Percentiles rank a stretch among this genome's conserved stretches.
Evolutionary conservation across 2,113 vertebrate genomes (phyloP).

Genomic region (Callipepla squamata): DNA sequence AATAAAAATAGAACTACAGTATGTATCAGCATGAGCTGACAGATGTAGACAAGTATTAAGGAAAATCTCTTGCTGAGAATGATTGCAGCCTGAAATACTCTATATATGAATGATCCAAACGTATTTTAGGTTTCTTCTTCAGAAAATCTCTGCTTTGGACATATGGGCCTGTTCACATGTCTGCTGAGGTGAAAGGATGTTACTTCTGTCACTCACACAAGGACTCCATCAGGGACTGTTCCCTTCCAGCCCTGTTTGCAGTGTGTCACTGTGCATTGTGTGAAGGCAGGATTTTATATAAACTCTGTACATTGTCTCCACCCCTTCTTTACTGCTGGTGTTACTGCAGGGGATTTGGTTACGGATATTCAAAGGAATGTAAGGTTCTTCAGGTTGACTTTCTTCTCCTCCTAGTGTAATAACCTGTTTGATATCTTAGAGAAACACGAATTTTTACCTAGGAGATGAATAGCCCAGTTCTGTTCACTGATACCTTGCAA

Average conservation of each 20-base stretch:
- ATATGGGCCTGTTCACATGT: neutral
- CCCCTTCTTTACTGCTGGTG: neutral
- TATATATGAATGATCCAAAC: constrained; percentile 22
- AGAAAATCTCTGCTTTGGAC: constrained; percentile 7
- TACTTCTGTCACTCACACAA: neutral
- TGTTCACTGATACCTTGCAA: neutral
- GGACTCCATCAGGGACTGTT: neutral
- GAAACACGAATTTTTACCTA: neutral
- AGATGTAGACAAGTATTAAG: constrained; percentile 64
- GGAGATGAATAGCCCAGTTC: neutral
- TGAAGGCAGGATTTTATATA: neutral
- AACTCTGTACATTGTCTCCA: neutral
- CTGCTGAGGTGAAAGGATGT: neutral
- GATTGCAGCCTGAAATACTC: constrained; percentile 48
- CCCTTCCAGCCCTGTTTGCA: neutral
- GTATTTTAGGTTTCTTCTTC: constrained; percentile 28
- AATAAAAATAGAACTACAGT: constrained; percentile 62
- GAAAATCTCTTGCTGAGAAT: constrained; percentile 59
- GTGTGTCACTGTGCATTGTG: fast-evolving
- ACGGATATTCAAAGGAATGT: neutral
- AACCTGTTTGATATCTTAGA: neutral
- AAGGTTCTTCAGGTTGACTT: neutral
- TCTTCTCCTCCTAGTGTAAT: neutral
- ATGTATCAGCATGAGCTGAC: constrained; percentile 63
- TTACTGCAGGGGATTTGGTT: neutral